Evolutionary conservation across 2,797 vertebrate genomes (phyloP).

Genomic region (Spinus olivaceus): DNA sequence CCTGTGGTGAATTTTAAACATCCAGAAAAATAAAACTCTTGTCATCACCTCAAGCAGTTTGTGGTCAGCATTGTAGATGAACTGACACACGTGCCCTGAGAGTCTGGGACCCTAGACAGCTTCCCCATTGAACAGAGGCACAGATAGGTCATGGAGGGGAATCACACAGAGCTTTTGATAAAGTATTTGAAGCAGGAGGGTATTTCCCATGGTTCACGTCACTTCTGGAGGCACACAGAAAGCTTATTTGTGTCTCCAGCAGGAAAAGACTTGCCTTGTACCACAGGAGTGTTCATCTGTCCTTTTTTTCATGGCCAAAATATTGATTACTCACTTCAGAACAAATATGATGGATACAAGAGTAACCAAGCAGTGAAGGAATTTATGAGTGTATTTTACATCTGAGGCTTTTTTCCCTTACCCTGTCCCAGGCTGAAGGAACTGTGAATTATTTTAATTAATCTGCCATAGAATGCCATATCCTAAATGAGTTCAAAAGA

Average conservation of each 20-base stretch:
- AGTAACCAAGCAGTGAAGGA: constrained; percentile 41
- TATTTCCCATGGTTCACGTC: not conserved
- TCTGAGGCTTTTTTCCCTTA: constrained; percentile 28
- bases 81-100: not conserved
- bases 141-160: not conserved
- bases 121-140: not conserved
- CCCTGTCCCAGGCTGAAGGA: constrained; percentile 41
- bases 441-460: constrained; percentile 75
- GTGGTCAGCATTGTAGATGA: not conserved
- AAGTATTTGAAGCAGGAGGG: not conserved
- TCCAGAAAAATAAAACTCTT: not conserved
- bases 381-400: constrained; percentile 41
- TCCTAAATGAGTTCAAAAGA: constrained; percentile 70
- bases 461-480: constrained; percentile 66
- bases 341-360: not conserved
- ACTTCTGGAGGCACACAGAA: not conserved
- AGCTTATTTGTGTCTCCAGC: not conserved
- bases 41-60: not conserved
- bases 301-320: not conserved
- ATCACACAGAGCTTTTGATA: not conserved
- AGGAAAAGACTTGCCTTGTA: not conserved
- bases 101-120: not conserved
- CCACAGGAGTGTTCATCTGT: not conserved
- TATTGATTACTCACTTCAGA: constrained; percentile 10
- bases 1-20: constrained; percentile 30